These are phyloP conservation scores for Pecten maximus DNA, from an alignment of 2,888 invertebrate genomes.

Conservation along the genomic window DNA sequence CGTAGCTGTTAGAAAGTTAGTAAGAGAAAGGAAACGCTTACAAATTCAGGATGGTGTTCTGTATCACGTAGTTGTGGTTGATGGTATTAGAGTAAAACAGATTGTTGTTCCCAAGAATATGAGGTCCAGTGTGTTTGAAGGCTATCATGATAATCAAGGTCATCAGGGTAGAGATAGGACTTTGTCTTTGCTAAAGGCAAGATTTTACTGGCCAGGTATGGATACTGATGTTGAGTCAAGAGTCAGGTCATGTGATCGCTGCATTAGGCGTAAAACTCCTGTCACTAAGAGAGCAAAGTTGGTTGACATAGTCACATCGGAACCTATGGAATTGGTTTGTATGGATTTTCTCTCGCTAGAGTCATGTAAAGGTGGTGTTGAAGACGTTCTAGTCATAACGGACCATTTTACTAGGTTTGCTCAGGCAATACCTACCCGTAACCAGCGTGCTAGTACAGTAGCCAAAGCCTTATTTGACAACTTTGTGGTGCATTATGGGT, in stretches of 20 bases:
- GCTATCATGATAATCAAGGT: constrained; percentile 48
- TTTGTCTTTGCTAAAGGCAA: not conserved
- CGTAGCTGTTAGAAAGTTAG: not conserved
- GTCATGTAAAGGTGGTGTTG: not conserved
- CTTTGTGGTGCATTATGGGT: not conserved
- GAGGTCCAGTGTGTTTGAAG: not conserved
- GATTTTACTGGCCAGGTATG: constrained; percentile 47
- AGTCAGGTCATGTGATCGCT: not conserved
- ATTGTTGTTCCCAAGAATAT: constrained; percentile 42
- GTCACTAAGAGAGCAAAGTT: not conserved
- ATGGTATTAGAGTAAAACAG: constrained; percentile 31
- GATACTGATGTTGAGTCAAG: constrained; percentile 30
- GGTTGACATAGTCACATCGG: not conserved
- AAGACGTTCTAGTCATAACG: not conserved
- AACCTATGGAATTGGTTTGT: not conserved
- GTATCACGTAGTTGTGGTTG: constrained; percentile 5
- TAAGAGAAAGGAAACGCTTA: constrained; percentile 18
- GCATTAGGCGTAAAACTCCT: not conserved
- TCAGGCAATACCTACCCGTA: not conserved
- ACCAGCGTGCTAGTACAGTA: too few species aligned
- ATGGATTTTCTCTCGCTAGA: not conserved
- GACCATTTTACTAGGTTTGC: not conserved
- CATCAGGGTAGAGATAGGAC: constrained; percentile 49
- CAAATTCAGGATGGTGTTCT: constrained; percentile 41
- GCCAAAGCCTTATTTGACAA: too few species aligned